Evolutionary conservation across 2,113 vertebrate genomes (phyloP).

Genomic region (Sorex araneus): DNA sequence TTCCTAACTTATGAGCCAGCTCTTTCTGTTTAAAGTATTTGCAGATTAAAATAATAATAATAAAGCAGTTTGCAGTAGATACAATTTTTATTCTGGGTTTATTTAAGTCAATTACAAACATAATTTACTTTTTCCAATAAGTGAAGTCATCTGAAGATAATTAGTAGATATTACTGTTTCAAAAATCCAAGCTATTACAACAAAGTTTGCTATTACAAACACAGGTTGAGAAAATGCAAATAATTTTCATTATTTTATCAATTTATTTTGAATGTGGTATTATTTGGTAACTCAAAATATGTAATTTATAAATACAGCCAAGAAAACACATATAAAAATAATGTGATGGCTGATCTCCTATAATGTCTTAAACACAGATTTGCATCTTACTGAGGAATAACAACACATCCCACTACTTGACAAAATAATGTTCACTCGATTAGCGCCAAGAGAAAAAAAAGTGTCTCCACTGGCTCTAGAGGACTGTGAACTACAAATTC

Average conservation of each 20-base stretch:
- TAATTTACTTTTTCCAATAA: slow-evolving; percentile 71
- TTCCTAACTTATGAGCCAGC: slow-evolving; percentile 61
- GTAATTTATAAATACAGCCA: slow-evolving; percentile 58
- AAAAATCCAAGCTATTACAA: slow-evolving; percentile 69
- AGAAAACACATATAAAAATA: slow-evolving; percentile 54
- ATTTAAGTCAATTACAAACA: slow-evolving; percentile 77
- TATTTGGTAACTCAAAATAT: slow-evolving; percentile 60
- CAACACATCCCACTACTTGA: background rate
- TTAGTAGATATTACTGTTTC: slow-evolving; percentile 46
- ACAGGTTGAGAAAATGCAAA: slow-evolving; percentile 54
- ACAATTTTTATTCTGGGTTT: slow-evolving; percentile 76
- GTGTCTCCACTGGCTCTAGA: slow-evolving; percentile 32
- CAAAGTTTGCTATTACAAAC: too few relatives aligned
- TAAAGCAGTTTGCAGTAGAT: slow-evolving; percentile 65
- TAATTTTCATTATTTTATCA: slow-evolving; percentile 27
- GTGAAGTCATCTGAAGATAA: slow-evolving; percentile 66
- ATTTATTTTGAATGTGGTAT: slow-evolving; percentile 40
- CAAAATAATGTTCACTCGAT: background rate
- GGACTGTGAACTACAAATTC: slow-evolving; percentile 30
- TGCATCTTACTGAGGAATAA: slow-evolving; percentile 46
- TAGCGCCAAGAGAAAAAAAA: slow-evolving; percentile 48
- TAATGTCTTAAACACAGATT: slow-evolving; percentile 51
- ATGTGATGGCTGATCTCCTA: slow-evolving; percentile 54
- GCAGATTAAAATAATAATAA: slow-evolving; percentile 70
- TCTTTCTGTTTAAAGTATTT: slow-evolving; percentile 62